Conservation (phyloP, 1,140 invertebrate genomes). For the Gonioctena quinquepunctata region DNA sequence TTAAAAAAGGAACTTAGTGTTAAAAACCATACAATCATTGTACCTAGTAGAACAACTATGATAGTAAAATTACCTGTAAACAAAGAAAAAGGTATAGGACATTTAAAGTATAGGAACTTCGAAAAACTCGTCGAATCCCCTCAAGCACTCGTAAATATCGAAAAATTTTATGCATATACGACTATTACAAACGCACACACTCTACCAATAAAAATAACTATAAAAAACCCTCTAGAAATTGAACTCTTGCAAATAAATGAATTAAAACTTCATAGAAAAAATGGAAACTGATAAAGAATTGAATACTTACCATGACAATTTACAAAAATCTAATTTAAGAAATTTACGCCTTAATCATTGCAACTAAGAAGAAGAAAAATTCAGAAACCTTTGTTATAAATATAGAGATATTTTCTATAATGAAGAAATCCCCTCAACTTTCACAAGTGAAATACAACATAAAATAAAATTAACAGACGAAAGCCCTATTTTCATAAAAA, state of each 20-base stretch:
- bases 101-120: too few relatives aligned
- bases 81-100: too few relatives aligned
- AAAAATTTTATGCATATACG: slow-evolving; percentile 9
- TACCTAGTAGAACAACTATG: slow-evolving; percentile 6
- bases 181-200: slow-evolving; percentile 23
- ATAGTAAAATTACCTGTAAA: slow-evolving; percentile 10
- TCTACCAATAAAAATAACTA: slow-evolving; percentile 12
- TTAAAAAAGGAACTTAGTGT: not conserved
- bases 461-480: slow-evolving; percentile 22
- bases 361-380: slow-evolving; percentile 29
- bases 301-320: slow-evolving; percentile 4
- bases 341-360: slow-evolving; percentile 24
- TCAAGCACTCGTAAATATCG: slow-evolving; percentile 18
- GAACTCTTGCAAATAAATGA: slow-evolving; percentile 15
- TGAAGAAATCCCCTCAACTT: slow-evolving; percentile 17
- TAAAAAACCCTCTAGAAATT: slow-evolving; percentile 8
- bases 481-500: slow-evolving; percentile 20
- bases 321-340: slow-evolving; percentile 25
- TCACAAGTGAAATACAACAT: slow-evolving; percentile 29
- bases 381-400: slow-evolving; percentile 20
- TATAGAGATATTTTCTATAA: slow-evolving; percentile 29
- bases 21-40: not conserved
- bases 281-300: slow-evolving; percentile 14
- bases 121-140: slow-evolving; percentile 18
- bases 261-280: slow-evolving; percentile 22